Evolutionary conservation across 2,113 vertebrate species (phyloP).

Genomic region (Carassius gibelio): DNA sequence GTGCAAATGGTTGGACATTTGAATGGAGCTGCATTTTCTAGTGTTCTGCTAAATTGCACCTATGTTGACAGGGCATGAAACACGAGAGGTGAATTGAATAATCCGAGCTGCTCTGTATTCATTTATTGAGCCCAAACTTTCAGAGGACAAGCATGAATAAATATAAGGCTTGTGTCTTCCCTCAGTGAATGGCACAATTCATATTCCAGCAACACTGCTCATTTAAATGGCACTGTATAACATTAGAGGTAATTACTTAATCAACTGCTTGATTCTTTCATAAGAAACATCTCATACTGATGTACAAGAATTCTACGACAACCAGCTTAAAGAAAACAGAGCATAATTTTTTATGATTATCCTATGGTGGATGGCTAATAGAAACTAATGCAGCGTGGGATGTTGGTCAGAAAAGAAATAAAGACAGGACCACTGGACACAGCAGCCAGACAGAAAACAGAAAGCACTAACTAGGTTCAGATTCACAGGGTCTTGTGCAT

Average conservation of each 20-base stretch:
- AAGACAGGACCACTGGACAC: not conserved
- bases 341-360: not conserved
- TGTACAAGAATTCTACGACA: not conserved
- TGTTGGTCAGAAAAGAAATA: not conserved
- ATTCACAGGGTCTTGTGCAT: not conserved
- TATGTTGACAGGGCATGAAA: constrained; percentile 17
- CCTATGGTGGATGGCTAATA: not conserved
- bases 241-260: constrained; percentile 36
- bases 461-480: not conserved
- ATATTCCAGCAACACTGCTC: constrained; percentile 46
- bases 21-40: not conserved
- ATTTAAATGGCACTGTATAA: constrained; percentile 24
- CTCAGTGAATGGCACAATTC: constrained; percentile 45
- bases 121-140: constrained; percentile 42
- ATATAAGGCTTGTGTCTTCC: constrained; percentile 51
- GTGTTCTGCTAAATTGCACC: constrained; percentile 12
- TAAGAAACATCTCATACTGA: constrained; percentile 15
- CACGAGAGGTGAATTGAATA: constrained; percentile 34
- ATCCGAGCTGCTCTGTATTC: constrained; percentile 32
- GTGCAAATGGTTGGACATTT: not conserved
- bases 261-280: not conserved
- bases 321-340: not conserved
- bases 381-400: not conserved
- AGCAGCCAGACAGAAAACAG: constrained; percentile 1
- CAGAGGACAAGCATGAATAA: constrained; percentile 61